Conservation (phyloP, 2,888 invertebrate genomes). For the Phyllotreta striolata region DNA sequence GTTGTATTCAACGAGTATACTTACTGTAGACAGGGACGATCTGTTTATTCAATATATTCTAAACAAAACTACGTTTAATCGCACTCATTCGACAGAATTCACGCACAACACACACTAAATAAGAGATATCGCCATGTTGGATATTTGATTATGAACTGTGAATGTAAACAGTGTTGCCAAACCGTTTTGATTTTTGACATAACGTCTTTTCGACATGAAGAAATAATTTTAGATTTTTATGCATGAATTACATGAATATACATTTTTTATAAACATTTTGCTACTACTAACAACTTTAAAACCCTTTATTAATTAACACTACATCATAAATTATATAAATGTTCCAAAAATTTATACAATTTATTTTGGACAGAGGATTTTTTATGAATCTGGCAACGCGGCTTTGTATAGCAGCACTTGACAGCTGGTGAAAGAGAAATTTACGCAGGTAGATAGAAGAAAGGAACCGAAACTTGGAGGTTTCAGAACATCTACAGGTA, state of each 20-base stretch:
- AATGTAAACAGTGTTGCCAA: constrained; percentile 27
- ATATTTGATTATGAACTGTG: constrained; percentile 37
- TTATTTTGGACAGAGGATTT: background rate
- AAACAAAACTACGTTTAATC: constrained; percentile 25
- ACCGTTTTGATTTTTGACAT: constrained; percentile 5
- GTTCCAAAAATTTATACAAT: background rate
- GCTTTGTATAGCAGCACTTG: background rate
- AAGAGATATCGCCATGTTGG: constrained; percentile 50
- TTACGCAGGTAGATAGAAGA: background rate
- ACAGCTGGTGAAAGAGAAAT: constrained; percentile 9
- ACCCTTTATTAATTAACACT: background rate
- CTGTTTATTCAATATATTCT: constrained; percentile 32
- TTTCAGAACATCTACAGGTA: constrained; percentile 15
- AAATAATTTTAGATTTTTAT: too few species aligned
- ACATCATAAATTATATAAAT: background rate
- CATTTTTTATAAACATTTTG: too few species aligned
- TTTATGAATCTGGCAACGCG: background rate
- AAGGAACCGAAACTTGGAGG: constrained; percentile 4
- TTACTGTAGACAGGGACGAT: constrained; percentile 13
- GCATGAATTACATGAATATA: too few species aligned
- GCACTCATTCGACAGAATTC: constrained; percentile 37
- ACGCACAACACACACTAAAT: constrained; percentile 37
- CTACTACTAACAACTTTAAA: background rate
- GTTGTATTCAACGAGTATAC: constrained; percentile 9
- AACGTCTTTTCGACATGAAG: too few species aligned